Evolutionary conservation across 1,140 invertebrate genomes (phyloP).

Genomic region (Melipona quadrifasciata): DNA sequence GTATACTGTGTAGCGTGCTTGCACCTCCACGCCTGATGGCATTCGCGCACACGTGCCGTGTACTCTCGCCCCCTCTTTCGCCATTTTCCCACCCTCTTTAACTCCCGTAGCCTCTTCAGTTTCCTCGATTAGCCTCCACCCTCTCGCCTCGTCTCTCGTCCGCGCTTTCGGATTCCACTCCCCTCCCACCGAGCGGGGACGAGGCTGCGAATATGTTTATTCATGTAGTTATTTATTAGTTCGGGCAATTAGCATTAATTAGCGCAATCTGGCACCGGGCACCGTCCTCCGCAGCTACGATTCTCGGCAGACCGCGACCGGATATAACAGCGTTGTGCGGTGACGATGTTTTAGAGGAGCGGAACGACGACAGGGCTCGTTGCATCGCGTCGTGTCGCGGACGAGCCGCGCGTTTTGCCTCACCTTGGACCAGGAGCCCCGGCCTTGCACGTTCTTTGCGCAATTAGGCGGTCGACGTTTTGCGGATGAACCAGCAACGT

Average conservation of each 20-base stretch:
- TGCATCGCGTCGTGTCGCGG: neutral
- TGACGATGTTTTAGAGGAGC: constrained; percentile 55
- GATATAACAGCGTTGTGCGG: constrained; percentile 49
- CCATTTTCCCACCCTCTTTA: neutral
- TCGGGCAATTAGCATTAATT: constrained; percentile 79
- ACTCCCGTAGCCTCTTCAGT: constrained; percentile 35
- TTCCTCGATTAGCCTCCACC: constrained; percentile 43
- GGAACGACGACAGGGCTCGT: constrained; percentile 28
- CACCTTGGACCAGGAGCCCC: neutral
- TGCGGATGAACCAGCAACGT: neutral
- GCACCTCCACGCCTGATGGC: constrained; percentile 53
- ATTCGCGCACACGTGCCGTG: constrained; percentile 42
- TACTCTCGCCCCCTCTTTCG: too few species aligned
- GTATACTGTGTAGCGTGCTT: constrained; percentile 46
- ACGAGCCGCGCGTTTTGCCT: constrained; percentile 12
- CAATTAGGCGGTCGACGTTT: neutral
- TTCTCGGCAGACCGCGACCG: constrained; percentile 47
- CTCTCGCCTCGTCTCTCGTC: neutral
- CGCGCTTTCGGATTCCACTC: neutral
- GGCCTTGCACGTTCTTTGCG: neutral
- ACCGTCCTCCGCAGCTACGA: constrained; percentile 26
- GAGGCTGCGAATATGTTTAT: constrained; percentile 72
- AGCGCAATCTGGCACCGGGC: constrained; percentile 72
- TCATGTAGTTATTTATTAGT: constrained; percentile 78
- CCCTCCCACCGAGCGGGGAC: neutral